Conservation (phyloP, 2,113 vertebrate genomes). For the Xiphorhynchus elegans region DNA sequence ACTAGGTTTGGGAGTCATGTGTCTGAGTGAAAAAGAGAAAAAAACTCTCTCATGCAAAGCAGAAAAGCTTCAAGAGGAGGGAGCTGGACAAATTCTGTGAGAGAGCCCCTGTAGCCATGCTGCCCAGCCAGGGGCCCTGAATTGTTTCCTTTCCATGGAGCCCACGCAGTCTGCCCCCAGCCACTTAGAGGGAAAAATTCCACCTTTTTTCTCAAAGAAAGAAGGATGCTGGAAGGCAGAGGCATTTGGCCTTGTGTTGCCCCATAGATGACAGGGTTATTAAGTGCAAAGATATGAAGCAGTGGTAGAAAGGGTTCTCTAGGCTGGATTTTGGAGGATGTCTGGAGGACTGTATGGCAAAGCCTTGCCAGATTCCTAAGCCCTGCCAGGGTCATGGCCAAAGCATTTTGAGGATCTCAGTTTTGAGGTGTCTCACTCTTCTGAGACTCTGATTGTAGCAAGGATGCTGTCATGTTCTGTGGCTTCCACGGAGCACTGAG, state of each 20-base stretch:
- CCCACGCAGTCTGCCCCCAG: background rate
- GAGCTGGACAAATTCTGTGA: background rate
- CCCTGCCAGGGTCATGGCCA: background rate
- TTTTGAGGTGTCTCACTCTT: fast-evolving
- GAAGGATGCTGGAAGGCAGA: background rate
- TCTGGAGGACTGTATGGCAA: background rate
- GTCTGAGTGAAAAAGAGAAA: conserved; percentile 11
- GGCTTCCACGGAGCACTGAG: background rate
- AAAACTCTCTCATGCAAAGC: conserved; percentile 36
- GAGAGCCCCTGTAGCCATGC: fast-evolving
- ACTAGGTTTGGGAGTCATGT: background rate
- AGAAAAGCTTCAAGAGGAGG: background rate
- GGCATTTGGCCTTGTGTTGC: fast-evolving
- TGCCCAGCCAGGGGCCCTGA: fast-evolving
- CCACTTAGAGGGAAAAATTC: background rate
- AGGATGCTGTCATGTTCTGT: background rate
- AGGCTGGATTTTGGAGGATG: background rate
- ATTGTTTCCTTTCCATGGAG: background rate
- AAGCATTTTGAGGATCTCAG: background rate
- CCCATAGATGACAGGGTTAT: background rate
- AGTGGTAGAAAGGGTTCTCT: background rate
- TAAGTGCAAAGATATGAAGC: background rate
- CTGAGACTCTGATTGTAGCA: background rate
- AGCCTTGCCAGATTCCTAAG: background rate
- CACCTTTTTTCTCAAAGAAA: background rate